Conservation (phyloP, 2,797 vertebrate genomes). For the Holocentrus rufus region DNA sequence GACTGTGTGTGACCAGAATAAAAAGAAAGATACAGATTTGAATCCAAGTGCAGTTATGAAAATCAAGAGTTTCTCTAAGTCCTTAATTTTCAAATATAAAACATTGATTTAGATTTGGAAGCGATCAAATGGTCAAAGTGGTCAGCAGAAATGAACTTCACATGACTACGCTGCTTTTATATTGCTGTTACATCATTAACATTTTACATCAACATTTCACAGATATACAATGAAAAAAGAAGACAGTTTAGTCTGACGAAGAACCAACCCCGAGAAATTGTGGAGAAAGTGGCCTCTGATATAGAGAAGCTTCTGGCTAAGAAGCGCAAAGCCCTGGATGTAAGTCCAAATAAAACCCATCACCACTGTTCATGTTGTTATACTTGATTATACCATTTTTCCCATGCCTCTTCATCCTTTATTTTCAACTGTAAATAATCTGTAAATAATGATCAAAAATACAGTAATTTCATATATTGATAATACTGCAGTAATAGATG, state of each 20-base stretch:
- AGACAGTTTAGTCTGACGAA: constrained; percentile 91
- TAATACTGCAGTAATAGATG: no score
- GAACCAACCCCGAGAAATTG: constrained; percentile 91
- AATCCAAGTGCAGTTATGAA: constrained; percentile 8
- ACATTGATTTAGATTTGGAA: constrained; percentile 19
- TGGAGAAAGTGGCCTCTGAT: constrained; percentile 95
- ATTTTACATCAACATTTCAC: constrained; percentile 53
- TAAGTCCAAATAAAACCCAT: no score
- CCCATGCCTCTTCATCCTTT: neutral
- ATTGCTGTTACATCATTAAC: constrained; percentile 23
- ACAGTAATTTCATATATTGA: no score
- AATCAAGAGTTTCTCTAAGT: constrained; percentile 19
- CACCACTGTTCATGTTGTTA: no score
- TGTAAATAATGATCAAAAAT: no score
- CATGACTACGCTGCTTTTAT: constrained; percentile 11
- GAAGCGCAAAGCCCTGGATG: constrained; percentile 96
- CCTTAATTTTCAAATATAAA: constrained; percentile 22
- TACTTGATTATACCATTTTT: no score
- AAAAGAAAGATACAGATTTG: constrained; percentile 49
- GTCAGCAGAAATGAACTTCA: constrained; percentile 33
- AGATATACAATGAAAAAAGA: constrained; percentile 96
- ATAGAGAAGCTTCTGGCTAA: constrained; percentile 96
- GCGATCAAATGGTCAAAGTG: constrained; percentile 15
- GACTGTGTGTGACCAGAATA: constrained; percentile 20
- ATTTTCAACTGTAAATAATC: no score